Base-by-base conservation (phyloP, 2,113 vertebrate species). In the Sinocyclocheilus anshuiensis region DNA sequence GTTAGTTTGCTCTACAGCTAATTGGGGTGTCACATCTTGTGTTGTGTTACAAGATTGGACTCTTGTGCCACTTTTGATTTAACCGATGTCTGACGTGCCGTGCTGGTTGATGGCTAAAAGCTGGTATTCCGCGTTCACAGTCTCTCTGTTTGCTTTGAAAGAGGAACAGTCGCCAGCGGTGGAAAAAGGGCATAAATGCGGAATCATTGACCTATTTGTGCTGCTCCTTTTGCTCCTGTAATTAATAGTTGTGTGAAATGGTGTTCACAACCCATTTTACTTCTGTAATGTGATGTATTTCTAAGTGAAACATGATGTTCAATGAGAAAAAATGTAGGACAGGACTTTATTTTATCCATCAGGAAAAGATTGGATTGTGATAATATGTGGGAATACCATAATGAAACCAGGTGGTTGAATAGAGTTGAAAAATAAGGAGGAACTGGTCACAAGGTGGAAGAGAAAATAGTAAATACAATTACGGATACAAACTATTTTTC, bases 21-120 rank as follows among this genome's bases (percentile, higher is more conserved):
- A 61, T 77, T 84, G 67, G 16, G 59, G 45, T 88, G 85, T 84
- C 74, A 67, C 39, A 67, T 71, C 75, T 67, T 55, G 50, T 39
- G 79, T 65, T 84, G 76, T 22, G 12, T 67, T 86, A 42, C 24
- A 4, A 57, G 57, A 76, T 80, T 22, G 53, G 77, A 53, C 11
- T 24, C 53, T 15, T 80, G 39, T 16, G 76, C 67, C 83, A 53
- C n/a, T 74, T 79, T 57, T 79, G 39, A 87, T 81, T 61, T 53
- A 36, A 29, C 45, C 11, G 42, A 61, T 18, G 33, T n/a, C 9
- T 74, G 71, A 50, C 45, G 22, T 53, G 53, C 57, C 13, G 1
- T 63, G 45, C 55, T 63, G 67, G 15, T 48, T 33, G 48, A 63
- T 39, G 13, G 33, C 20, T 16, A 53, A 29, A 33, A 71, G 80